phyloP scores from a whole-genome alignment of 2,797 vertebrate genomes.

The Anguilla megastoma region DNA sequence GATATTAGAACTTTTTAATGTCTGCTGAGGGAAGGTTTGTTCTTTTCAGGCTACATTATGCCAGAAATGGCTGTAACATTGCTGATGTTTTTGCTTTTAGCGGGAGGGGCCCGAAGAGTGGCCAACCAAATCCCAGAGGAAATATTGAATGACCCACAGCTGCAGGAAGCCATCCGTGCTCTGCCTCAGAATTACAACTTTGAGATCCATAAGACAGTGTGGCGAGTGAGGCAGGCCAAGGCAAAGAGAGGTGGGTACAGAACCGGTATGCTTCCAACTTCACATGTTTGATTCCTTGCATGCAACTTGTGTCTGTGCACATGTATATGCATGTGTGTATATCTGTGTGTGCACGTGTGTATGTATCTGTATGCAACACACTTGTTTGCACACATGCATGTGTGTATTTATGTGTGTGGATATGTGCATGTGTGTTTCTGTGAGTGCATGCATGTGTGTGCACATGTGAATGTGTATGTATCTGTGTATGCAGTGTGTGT shows the following conservation, averaged over 20 bases:
- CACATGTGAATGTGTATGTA: constrained; percentile 55
- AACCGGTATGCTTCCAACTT: neutral
- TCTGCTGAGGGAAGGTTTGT: neutral
- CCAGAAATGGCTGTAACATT: neutral
- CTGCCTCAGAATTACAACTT: constrained; percentile 96
- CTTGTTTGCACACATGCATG: constrained; percentile 16
- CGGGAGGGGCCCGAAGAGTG: constrained; percentile 65
- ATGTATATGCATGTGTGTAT: constrained; percentile 38
- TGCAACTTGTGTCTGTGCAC: neutral
- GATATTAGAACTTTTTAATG: too few relatives aligned
- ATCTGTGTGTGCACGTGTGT: constrained; percentile 47
- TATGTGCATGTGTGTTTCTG: neutral
- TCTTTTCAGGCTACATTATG: too few relatives aligned
- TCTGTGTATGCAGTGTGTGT: constrained; percentile 56
- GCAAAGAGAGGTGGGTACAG: constrained; percentile 83
- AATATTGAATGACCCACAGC: constrained; percentile 78
- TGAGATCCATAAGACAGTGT: constrained; percentile 94
- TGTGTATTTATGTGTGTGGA: neutral
- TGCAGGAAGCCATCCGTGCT: constrained; percentile 75
- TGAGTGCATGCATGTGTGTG: neutral
- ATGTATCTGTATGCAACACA: constrained; percentile 63
- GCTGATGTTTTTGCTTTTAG: constrained; percentile 58
- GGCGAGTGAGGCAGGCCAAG: constrained; percentile 85
- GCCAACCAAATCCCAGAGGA: constrained; percentile 91
- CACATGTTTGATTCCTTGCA: neutral